Base-by-base conservation (phyloP, 2,888 invertebrate genomes). In the Muschampia plurimacula region DNA sequence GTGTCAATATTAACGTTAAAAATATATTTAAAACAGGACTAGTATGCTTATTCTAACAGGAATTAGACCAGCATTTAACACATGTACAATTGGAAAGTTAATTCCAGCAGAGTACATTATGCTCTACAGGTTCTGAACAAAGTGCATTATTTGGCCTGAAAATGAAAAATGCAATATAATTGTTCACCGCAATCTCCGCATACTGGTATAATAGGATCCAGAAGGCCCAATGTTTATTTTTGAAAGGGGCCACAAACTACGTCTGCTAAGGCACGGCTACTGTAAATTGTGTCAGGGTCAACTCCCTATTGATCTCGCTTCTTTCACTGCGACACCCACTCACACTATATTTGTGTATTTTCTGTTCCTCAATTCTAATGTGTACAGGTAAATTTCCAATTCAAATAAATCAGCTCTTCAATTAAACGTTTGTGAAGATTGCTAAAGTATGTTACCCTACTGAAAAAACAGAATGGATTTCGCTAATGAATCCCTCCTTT, bases 271-370 rank as follows among this genome's bases (percentile, higher is more conserved):
- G 85, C 86, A 88, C 86, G 86, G 88, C 87, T 84, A 87, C 85
- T 89, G 86, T 84, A 89, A 93, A 92, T 86, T 87, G 89, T 93
- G 93, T 93, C 93, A 93, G 88, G 93, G 93, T 92, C 90, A 89
- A 79, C 81, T 83, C 83, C 81, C 85, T 93, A 93, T 93, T 89
- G 93, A 93, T 90, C 90, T 85, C 86, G 82, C 84, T 91, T 90
- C 89, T 92, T 90, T 90, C 85, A 83, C 83, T 83, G 84, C 85
- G 83, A 84, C 85, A 83, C 81, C 85, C 82, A 84, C 86, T 86
- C 86, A 85, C 86, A 84, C 85, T 87, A 84, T 88, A 86, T 87
- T 87, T 86, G 84, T 87, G 84, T 88, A 86, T 87, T 87, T 86
- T 84, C 83, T 82, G 81, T 81, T 84, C 83, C 41, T 62, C 72